Evolutionary conservation across 1,140 invertebrate species (phyloP), one percentile per base, ranked within the genome.

Genomic region (Dryas iulia): DNA sequence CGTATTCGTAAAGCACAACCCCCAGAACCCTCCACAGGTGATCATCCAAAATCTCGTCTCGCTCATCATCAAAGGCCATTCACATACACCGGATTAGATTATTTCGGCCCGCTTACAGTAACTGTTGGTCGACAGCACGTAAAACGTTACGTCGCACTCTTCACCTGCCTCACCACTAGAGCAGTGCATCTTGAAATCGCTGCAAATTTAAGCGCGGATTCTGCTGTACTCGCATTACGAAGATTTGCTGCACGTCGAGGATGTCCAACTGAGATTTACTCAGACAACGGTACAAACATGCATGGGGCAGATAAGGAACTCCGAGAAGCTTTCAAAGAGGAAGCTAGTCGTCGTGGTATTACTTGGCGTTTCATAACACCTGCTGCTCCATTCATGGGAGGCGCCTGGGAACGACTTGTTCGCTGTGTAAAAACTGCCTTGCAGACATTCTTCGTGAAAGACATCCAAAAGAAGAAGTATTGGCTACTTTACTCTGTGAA

Each of bases 361-460:
- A 26, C 61, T 3, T 92, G 86, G 84, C 60, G 78, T 2, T 92
- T 85, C 65, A 90, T 83, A 18, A 83, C 88, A 2, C 89, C 89
- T 1, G 47, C 59, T n/a, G 76, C 78, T 0, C 83, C 87, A 0
- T 82, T 91, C 61, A 85, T 89, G 74, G 87, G 86, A 4, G 88
- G 88, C 2, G 76, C 78, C 0, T 92, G 90, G 89, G 89, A 92
- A 56, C 66, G 84, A 1, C 58, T 86, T 6, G 81, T 92, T 1
- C 70, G 83, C 2, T 74, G 74, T 0, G 81, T 87, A 0, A 90
- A 92, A 63, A 73, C 71, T 6, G 75, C 83, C 1, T 61, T 91
- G 0, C 30, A 63, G 0, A 31, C 63, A 0, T 66, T 0, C 52
- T 82, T 1, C 54, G 70, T 0, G 73, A 74, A 6, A 31, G 74